These are phyloP conservation scores for Telenomus remus DNA, from an alignment of 1,140 invertebrate genomes.

Conservation along the genomic window DNA sequence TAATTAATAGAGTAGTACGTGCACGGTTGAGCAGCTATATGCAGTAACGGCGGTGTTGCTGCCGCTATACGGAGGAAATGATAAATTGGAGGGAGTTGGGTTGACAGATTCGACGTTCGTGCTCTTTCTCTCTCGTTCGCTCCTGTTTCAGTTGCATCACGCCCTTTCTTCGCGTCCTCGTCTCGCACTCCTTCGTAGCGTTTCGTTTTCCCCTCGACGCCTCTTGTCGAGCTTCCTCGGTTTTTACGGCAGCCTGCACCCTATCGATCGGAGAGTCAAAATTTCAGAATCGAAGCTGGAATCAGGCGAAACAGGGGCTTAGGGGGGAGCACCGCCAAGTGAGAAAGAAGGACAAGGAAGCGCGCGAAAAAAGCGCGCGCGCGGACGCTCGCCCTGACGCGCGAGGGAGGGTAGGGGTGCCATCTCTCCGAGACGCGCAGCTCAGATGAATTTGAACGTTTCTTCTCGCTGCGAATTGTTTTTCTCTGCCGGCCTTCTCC, in stretches of 20 bases:
- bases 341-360: constrained; percentile 52
- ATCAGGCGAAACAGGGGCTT: constrained; percentile 57
- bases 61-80: constrained; percentile 63
- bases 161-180: constrained; percentile 2
- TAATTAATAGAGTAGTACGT: constrained; percentile 62
- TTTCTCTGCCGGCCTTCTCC: constrained; percentile 48
- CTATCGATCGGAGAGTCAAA: constrained; percentile 75
- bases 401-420: constrained; percentile 41
- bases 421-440: constrained; percentile 59
- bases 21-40: constrained; percentile 59
- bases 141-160: not conserved
- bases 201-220: constrained; percentile 49
- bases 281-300: constrained; percentile 67
- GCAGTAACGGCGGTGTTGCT: constrained; percentile 49
- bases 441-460: constrained; percentile 52
- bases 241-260: constrained; percentile 65
- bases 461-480: constrained; percentile 60
- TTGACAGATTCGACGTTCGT: constrained; percentile 61
- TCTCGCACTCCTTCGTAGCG: constrained; percentile 30
- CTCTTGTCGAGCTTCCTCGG: constrained; percentile 58
- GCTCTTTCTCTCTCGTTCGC: constrained; percentile 7
- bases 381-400: constrained; percentile 53
- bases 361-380: constrained; percentile 59
- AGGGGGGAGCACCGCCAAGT: constrained; percentile 5
- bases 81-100: constrained; percentile 64